phyloP scores from a whole-genome alignment of 2,797 vertebrate species.

The Emys orbicularis region DNA sequence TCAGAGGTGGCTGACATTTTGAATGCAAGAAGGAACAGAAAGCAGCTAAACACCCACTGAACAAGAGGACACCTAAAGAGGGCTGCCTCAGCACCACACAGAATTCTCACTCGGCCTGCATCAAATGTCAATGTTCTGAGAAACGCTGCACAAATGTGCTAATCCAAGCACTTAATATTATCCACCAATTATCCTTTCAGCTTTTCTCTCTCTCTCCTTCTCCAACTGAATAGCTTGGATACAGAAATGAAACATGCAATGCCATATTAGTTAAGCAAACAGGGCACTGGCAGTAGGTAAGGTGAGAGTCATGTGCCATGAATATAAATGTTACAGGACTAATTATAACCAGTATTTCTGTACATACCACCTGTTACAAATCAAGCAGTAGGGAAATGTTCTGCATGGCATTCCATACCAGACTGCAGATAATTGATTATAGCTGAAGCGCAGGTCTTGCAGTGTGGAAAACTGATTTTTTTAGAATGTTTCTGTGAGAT shows the following conservation, averaged over 20 bases:
- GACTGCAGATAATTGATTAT: not conserved
- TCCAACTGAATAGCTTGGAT: not conserved
- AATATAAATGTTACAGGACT: slow-evolving; percentile 18
- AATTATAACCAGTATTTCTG: not conserved
- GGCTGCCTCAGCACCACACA: not conserved
- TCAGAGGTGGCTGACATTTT: slow-evolving; percentile 7
- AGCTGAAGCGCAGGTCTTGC: not conserved
- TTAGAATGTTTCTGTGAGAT: not conserved
- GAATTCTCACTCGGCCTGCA: not conserved
- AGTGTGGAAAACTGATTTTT: not conserved
- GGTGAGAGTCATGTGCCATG: not conserved
- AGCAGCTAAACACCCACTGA: not conserved
- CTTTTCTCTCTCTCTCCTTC: slow-evolving; percentile 37
- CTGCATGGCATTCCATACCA: fast-evolving
- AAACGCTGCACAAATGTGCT: slow-evolving; percentile 16
- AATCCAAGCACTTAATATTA: slow-evolving; percentile 21
- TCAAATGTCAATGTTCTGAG: slow-evolving; percentile 20
- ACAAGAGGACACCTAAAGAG: not conserved
- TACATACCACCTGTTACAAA: not conserved
- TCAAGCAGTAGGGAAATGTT: not conserved
- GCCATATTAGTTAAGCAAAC: slow-evolving; percentile 39
- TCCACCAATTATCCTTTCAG: slow-evolving; percentile 27
- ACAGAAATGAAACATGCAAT: slow-evolving; percentile 49
- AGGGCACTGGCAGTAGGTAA: not conserved
- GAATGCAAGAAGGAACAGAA: not conserved